These are phyloP conservation scores for Lycaena phlaeas DNA, from an alignment of 2,888 invertebrate genomes.

Conservation along the genomic window DNA sequence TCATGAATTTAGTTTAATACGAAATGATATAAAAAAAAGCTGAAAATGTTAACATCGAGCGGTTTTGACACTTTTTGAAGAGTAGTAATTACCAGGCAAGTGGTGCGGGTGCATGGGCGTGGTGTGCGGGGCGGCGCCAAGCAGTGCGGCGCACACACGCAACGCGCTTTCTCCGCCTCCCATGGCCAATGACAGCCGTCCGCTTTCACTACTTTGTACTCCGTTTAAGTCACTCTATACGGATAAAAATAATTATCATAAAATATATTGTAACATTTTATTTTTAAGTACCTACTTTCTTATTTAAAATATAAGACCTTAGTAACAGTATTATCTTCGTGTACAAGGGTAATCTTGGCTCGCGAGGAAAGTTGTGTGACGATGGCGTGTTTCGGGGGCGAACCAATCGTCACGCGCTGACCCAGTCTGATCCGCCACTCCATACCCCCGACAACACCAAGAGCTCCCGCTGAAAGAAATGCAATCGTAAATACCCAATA, in stretches of 20 bases:
- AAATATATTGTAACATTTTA: too few species aligned
- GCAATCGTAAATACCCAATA: too few species aligned
- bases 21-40: too few species aligned
- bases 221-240: slow-evolving; percentile 47
- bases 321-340: slow-evolving; percentile 51
- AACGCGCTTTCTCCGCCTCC: slow-evolving; percentile 58
- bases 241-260: too few species aligned
- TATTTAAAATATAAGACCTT: slow-evolving; percentile 51
- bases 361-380: slow-evolving; percentile 55
- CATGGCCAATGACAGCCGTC: slow-evolving; percentile 46
- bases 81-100: slow-evolving; percentile 50
- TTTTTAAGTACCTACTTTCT: neutral
- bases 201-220: slow-evolving; percentile 47
- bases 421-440: slow-evolving; percentile 60
- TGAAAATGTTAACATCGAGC: too few species aligned
- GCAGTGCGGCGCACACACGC: slow-evolving; percentile 52
- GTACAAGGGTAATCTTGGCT: slow-evolving; percentile 52
- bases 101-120: slow-evolving; percentile 58
- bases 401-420: slow-evolving; percentile 46
- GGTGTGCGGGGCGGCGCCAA: slow-evolving; percentile 56
- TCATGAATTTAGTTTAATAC: too few species aligned
- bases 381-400: slow-evolving; percentile 48
- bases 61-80: too few species aligned
- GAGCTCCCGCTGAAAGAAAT: slow-evolving; percentile 61
- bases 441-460: slow-evolving; percentile 60